Conservation (phyloP, 2,113 vertebrate genomes). For the Boulengeromyrus knoepffleri region DNA sequence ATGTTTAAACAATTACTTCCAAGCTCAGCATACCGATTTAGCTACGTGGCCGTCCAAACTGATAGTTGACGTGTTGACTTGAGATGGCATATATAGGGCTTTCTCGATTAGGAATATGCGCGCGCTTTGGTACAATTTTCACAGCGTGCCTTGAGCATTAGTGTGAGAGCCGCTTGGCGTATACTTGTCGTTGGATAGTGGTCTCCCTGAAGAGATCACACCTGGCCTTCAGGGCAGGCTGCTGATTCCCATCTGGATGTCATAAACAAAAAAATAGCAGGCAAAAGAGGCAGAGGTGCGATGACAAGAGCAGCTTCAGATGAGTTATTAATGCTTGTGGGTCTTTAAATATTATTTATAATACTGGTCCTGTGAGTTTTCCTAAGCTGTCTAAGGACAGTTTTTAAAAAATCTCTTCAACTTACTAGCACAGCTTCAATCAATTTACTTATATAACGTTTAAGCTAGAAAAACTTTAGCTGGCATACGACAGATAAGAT, state of each 20-base stretch:
- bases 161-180: not conserved
- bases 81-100: not conserved
- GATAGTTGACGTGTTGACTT: not conserved
- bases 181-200: not conserved
- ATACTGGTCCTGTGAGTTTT: not conserved
- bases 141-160: not conserved
- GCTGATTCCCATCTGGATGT: not conserved
- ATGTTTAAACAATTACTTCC: not conserved
- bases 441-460: not conserved
- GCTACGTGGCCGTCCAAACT: not conserved
- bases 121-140: not conserved
- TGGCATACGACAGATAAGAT: not conserved
- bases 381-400: not conserved
- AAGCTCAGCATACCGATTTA: not conserved
- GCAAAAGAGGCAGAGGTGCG: not conserved
- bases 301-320: not conserved
- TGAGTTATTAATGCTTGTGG: not conserved
- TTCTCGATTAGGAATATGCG: not conserved
- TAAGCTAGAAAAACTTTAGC: not conserved
- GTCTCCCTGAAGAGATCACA: not conserved
- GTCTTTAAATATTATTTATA: not conserved
- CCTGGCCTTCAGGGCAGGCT: not conserved
- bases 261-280: not conserved
- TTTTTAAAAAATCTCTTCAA: not conserved
- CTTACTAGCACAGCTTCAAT: not conserved